Evolutionary conservation across 2,888 invertebrate species (phyloP), one percentile per base, ranked within the genome.

Genomic region (Patella depressa): DNA sequence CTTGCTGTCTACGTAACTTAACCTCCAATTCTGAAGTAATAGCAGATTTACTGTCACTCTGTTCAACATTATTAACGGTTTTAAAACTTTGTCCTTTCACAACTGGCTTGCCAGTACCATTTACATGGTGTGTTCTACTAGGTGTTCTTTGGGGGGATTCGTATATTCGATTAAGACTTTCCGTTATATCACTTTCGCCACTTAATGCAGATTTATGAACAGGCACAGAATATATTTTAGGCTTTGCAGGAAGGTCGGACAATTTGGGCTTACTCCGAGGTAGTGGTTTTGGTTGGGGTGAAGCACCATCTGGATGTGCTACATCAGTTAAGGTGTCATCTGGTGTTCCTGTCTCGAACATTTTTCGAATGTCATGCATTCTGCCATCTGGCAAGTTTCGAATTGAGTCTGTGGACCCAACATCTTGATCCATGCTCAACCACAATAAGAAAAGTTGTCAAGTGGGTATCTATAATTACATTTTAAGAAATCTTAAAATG

Each of bases 351-450:
- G 75, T 73, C 53, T 86, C 86, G 84, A 86, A 87, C 80, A 81
- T 83, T 53, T 80, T 79, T 19, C 85, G 80, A 53, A 88, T 85
- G 73, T 85, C 80, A 29, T 84, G 80, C 82, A 88, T 81, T 74
- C 86, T 84, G 45, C 85, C 86, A 14, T 84, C 80, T 11, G 88
- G 86, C 29, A 89, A 80, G 73, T 84, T 86, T 75, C 86, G 80
- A 19, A 87, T 12, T 19, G 65, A 65, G 65, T 65, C 24, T 24
- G 65, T 24, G 24, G 19, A 24, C 12, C 65, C 65, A 65, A 24
- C 24, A 24, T 65, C 65, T 17, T 57, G 5, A 24, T 65, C 65
- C 65, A 65, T 65, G 14, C 65, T 65, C 19, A 65, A 45, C 45
- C 45, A 45, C 45, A 45, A 45, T 45, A 45, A 45, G 45, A 45